A percentile compares a stretch with the other conserved stretches of the same genome.
Conservation (phyloP, 1,140 invertebrate genomes). For the Platyscapa corneri region DNA sequence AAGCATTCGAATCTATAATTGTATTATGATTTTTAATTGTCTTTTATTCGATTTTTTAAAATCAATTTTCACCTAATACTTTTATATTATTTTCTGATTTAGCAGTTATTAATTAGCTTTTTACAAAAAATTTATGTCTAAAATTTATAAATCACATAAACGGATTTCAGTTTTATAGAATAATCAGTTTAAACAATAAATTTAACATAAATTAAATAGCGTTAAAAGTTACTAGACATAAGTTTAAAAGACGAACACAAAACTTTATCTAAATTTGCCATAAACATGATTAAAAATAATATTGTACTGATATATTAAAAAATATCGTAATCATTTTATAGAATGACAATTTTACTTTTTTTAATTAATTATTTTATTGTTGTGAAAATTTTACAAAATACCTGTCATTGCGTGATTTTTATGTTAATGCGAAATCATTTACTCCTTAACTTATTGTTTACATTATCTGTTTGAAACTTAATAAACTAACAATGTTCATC, state of each 20-base stretch:
- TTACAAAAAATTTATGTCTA: too few relatives aligned
- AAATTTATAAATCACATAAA: background rate
- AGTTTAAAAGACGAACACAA: too few relatives aligned
- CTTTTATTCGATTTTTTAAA: background rate
- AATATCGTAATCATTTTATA: too few relatives aligned
- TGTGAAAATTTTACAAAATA: too few relatives aligned
- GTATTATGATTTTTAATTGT: slow-evolving; percentile 7
- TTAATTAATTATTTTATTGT: too few relatives aligned
- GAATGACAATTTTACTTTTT: too few relatives aligned
- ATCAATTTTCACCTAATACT: background rate
- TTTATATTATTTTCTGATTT: background rate
- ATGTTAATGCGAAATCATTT: background rate
- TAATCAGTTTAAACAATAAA: too few relatives aligned
- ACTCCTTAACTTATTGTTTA: background rate
- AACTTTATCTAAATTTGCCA: too few relatives aligned
- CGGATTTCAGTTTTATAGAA: background rate
- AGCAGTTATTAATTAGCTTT: background rate
- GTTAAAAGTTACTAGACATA: too few relatives aligned
- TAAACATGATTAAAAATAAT: too few relatives aligned
- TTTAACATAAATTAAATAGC: too few relatives aligned
- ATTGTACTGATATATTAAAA: too few relatives aligned
- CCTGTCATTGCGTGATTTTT: background rate
- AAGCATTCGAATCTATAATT: background rate
- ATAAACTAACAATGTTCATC: background rate
- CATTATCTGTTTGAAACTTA: background rate